phyloP scores from a whole-genome alignment of 2,888 invertebrate genomes.

The Branchipolynoe longqiensis region DNA sequence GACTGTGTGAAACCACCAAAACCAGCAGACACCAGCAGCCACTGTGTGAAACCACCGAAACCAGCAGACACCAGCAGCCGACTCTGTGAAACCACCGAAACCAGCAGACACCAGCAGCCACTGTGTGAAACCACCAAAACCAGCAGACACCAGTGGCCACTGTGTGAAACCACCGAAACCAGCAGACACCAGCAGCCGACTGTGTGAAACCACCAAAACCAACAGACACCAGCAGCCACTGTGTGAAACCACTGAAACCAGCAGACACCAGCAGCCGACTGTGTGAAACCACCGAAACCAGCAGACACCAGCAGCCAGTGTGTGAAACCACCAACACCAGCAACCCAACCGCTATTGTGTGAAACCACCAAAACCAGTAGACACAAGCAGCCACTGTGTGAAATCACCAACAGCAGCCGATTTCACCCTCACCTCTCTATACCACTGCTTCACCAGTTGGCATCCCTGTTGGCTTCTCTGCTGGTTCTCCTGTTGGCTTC shows the following conservation, averaged over 20 bases:
- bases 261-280: neutral
- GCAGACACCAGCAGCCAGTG: neutral
- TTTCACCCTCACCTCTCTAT: neutral
- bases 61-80: too few species aligned
- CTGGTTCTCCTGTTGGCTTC: too few species aligned
- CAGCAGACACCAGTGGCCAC: neutral
- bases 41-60: neutral
- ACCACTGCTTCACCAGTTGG: neutral
- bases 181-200: neutral
- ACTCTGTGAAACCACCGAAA: too few species aligned
- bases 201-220: neutral
- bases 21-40: neutral
- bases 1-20: neutral
- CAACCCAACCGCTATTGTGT: neutral
- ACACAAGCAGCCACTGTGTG: neutral
- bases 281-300: neutral
- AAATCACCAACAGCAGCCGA: neutral
- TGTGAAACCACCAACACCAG: neutral
- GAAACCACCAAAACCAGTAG: neutral
- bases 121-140: neutral
- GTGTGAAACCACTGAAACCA: neutral
- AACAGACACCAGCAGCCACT: neutral
- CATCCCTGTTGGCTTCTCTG: neutral
- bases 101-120: neutral
- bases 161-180: neutral